These are phyloP conservation scores for Trematomus bernacchii DNA, from an alignment of 2,797 vertebrate species.

Conservation along the genomic window DNA sequence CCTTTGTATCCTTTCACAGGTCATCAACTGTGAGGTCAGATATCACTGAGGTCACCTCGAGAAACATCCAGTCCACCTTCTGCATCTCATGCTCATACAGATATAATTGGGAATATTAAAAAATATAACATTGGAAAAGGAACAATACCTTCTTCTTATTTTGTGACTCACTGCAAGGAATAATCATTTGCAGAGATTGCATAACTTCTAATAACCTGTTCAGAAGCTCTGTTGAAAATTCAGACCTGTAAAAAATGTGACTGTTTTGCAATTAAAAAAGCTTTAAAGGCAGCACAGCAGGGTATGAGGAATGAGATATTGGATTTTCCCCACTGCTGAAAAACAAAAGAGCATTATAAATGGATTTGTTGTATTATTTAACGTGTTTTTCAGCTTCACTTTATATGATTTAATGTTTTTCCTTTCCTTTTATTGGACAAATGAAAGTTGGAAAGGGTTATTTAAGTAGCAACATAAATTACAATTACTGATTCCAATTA, in stretches of 20 bases:
- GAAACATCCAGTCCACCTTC: constrained; percentile 12
- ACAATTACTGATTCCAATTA: constrained; percentile 75
- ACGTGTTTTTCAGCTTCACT: constrained; percentile 47
- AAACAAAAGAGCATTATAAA: constrained; percentile 37
- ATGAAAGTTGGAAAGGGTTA: constrained; percentile 58
- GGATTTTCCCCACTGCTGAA: constrained; percentile 37
- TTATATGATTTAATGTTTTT: constrained; percentile 50
- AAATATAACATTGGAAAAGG: too few relatives aligned
- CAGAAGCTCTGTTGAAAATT: background rate
- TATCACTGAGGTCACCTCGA: constrained; percentile 57
- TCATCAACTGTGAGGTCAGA: constrained; percentile 91
- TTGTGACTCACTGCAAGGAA: background rate
- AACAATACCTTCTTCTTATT: background rate
- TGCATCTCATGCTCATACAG: background rate
- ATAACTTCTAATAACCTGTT: background rate
- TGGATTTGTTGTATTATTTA: constrained; percentile 68
- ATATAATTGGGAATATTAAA: too few relatives aligned
- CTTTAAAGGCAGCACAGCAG: constrained; percentile 46
- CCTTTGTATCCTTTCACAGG: constrained; percentile 89
- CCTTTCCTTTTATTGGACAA: constrained; percentile 51
- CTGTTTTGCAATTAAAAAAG: background rate
- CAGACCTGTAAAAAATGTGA: constrained; percentile 16
- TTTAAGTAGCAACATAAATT: constrained; percentile 71
- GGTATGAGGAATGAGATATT: constrained; percentile 56
- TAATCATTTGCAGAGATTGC: background rate